phyloP scores from a whole-genome alignment of 1,140 invertebrate genomes.

The Philopotamus ludificatus region DNA sequence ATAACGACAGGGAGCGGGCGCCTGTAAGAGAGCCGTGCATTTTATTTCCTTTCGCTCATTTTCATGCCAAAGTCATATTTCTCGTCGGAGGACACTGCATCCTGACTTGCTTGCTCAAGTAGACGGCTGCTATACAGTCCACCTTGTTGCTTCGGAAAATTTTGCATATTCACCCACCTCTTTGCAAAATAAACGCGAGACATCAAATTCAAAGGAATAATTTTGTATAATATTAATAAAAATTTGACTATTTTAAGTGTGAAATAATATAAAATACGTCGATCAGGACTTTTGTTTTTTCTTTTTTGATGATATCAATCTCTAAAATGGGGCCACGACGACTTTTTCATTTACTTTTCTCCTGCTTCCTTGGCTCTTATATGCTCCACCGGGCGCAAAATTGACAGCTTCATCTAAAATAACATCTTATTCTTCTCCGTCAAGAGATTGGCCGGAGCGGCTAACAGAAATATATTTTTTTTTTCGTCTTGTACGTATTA shows the following conservation, averaged over 20 bases:
- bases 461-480: too few species aligned
- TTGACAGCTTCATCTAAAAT: slow-evolving; percentile 10
- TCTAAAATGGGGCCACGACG: neutral
- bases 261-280: too few species aligned
- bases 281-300: too few species aligned
- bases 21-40: slow-evolving; percentile 12
- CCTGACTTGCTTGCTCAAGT: neutral
- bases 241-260: too few species aligned
- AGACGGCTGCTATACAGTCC: too few species aligned
- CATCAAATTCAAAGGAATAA: too few species aligned
- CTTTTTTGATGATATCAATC: slow-evolving; percentile 13
- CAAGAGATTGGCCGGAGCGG: neutral
- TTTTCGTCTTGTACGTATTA: neutral
- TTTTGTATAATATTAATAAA: too few species aligned
- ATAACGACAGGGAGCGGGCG: slow-evolving; percentile 1
- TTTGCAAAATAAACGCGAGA: too few species aligned
- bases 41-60: slow-evolving; percentile 20
- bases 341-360: slow-evolving; percentile 1
- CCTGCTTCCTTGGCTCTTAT: neutral
- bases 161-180: too few species aligned
- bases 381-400: neutral
- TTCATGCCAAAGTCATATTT: slow-evolving; percentile 13
- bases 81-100: neutral
- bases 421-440: neutral
- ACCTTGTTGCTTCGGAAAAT: too few species aligned